A percentile compares a stretch with the other conserved stretches of the same genome.
Conservation (phyloP, 1,140 invertebrate genomes). For the Battus philenor region DNA sequence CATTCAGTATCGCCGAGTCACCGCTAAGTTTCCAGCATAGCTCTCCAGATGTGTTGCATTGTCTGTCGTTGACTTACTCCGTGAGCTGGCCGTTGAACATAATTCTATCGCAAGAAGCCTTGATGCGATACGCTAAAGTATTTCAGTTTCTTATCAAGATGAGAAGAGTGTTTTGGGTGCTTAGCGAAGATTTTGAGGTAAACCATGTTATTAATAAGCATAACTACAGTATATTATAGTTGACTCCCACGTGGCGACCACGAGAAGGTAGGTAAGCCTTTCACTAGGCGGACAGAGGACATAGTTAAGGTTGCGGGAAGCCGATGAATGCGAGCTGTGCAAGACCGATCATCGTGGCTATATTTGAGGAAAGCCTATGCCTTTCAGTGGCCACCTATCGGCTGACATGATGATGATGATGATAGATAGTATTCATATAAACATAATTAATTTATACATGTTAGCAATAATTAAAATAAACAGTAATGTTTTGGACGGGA, state of each 20-base stretch:
- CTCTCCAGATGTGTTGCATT: slow-evolving; percentile 80
- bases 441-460: too few species aligned
- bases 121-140: slow-evolving; percentile 82
- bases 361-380: too few species aligned
- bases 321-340: background rate
- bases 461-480: too few species aligned
- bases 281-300: background rate
- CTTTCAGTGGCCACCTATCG: too few species aligned
- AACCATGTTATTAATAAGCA: slow-evolving; percentile 24
- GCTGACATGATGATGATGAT: too few species aligned
- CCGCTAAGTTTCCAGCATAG: slow-evolving; percentile 78
- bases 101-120: slow-evolving; percentile 81
- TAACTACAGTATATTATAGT: background rate
- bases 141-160: slow-evolving; percentile 86
- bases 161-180: slow-evolving; percentile 82
- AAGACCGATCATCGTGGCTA: too few species aligned
- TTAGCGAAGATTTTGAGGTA: slow-evolving; percentile 81
- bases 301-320: background rate
- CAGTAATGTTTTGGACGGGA: too few species aligned
- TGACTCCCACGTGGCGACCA: background rate
- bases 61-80: slow-evolving; percentile 81
- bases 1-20: slow-evolving; percentile 76
- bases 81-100: slow-evolving; percentile 87
- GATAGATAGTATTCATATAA: too few species aligned
- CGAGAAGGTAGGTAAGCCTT: background rate